These are phyloP conservation scores for Pentamera pediparva DNA, from an alignment of 53 echinoderm and acorn worm species.

Conservation along the genomic window DNA sequence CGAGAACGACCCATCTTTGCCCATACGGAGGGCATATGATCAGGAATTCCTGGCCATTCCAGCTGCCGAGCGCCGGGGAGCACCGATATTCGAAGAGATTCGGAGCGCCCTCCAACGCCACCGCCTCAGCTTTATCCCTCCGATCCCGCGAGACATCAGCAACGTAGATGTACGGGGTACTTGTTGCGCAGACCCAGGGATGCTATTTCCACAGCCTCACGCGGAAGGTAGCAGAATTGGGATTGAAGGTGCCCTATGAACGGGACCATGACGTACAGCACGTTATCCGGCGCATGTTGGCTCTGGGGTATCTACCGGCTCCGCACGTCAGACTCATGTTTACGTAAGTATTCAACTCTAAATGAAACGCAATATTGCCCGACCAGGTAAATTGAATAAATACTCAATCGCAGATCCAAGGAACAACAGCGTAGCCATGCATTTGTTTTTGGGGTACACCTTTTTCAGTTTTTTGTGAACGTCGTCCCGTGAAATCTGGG, in stretches of 20 bases:
- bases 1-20: neutral
- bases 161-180: neutral
- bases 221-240: slow-evolving; percentile 14
- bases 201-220: slow-evolving; percentile 21
- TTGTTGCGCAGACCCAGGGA: neutral
- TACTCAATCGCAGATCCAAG: no score
- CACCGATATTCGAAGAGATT: neutral
- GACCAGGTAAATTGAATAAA: no score
- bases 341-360: slow-evolving; percentile 18
- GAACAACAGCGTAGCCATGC: no score
- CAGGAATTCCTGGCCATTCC: neutral
- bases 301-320: slow-evolving; percentile 11
- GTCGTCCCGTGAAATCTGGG: no score
- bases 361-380: no score
- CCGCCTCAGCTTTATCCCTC: neutral
- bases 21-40: neutral
- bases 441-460: no score
- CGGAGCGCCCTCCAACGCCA: neutral
- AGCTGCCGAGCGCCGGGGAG: neutral
- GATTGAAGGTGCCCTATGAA: neutral
- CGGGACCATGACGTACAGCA: neutral
- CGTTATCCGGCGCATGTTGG: neutral
- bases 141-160: neutral
- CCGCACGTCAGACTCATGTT: slow-evolving; percentile 10
- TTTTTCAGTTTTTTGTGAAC: no score